Conservation (phyloP, 2,797 vertebrate genomes). For the Chiropotes sagulatus region DNA sequence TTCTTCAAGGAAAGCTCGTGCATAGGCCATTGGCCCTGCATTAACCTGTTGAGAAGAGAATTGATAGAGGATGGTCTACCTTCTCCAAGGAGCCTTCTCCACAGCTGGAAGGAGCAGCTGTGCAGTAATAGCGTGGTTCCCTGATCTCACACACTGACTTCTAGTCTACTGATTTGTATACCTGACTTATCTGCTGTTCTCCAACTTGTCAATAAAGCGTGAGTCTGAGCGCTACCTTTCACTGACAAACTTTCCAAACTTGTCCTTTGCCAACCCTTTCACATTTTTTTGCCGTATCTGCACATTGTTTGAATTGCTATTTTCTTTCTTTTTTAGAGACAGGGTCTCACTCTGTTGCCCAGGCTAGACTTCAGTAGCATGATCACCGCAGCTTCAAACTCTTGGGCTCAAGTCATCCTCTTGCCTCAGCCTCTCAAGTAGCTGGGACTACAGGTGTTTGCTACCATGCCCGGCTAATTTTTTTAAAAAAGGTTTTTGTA, state of each 20-base stretch:
- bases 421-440: background rate
- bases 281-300: rapidly evolving
- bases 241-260: background rate
- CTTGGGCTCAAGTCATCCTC: background rate
- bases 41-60: constrained; percentile 89
- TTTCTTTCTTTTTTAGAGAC: background rate
- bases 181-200: background rate
- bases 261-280: background rate
- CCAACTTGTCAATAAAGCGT: background rate
- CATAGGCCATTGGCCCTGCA: constrained; percentile 98
- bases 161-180: background rate
- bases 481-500: background rate
- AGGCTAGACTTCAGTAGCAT: background rate
- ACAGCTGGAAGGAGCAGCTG: background rate
- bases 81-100: background rate
- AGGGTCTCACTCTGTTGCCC: background rate
- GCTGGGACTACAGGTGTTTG: background rate
- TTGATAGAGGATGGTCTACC: rapidly evolving
- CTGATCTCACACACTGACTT: rapidly evolving
- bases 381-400: background rate
- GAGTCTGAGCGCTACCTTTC: rapidly evolving
- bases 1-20: constrained; percentile 97
- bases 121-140: rapidly evolving
- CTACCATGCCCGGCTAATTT: background rate
- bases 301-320: background rate